Percentiles rank a stretch among this genome's conserved stretches.
phyloP scores from a whole-genome alignment of 2,113 vertebrate species.

The Podarcis cretensis region DNA sequence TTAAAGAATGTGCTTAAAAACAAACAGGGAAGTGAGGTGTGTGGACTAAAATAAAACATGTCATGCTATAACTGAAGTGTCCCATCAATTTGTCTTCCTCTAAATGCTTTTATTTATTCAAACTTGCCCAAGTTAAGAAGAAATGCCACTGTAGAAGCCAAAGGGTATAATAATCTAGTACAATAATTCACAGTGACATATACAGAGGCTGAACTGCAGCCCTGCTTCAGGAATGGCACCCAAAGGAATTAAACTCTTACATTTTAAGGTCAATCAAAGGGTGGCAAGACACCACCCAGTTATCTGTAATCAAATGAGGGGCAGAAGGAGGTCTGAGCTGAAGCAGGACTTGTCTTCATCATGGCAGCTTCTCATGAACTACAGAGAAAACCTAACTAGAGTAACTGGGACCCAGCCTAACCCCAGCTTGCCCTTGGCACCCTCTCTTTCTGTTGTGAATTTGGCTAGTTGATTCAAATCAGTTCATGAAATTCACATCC shows the following conservation, averaged over 20 bases:
- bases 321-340: background rate
- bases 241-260: background rate
- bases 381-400: background rate
- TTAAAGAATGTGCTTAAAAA: background rate
- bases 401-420: background rate
- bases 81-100: background rate
- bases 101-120: background rate
- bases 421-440: background rate
- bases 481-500: background rate
- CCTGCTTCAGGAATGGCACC: background rate
- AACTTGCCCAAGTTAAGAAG: constrained; percentile 14
- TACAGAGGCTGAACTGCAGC: background rate
- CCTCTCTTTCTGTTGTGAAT: background rate
- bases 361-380: background rate
- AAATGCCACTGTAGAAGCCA: background rate
- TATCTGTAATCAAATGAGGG: background rate
- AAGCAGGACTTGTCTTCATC: background rate
- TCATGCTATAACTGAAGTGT: background rate
- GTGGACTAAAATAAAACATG: background rate
- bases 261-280: background rate
- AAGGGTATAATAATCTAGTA: too few relatives aligned
- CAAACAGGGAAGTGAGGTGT: constrained; percentile 19
- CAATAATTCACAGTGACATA: background rate
- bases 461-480: background rate
- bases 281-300: background rate